Evolutionary conservation across 2,797 vertebrate genomes (phyloP).

Genomic region (Peromyscus eremicus): DNA sequence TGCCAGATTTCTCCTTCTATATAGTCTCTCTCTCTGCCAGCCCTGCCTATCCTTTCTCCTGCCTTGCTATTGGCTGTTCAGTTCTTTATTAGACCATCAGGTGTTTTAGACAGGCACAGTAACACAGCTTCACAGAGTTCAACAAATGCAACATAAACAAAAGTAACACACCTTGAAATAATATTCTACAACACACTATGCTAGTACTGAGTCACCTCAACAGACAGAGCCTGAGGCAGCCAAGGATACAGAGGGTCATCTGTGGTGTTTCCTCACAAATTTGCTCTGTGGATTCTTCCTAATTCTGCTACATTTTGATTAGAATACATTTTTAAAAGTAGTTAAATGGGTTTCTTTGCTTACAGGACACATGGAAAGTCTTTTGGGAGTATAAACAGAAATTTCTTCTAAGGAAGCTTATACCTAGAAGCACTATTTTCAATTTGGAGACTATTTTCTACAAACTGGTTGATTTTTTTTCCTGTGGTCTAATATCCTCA

Average conservation of each 20-base stretch:
- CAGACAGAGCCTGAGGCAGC: not conserved
- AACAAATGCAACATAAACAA: too few relatives aligned
- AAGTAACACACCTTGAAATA: too few relatives aligned
- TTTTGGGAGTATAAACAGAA: not conserved
- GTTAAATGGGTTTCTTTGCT: not conserved
- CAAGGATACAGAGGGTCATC: not conserved
- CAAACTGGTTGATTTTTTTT: not conserved
- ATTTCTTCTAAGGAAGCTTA: not conserved
- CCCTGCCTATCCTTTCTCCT: too few relatives aligned
- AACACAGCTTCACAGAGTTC: too few relatives aligned
- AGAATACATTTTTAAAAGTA: not conserved
- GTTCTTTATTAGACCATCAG: too few relatives aligned
- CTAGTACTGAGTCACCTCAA: not conserved
- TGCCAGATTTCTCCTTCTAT: too few relatives aligned
- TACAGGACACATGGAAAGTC: not conserved
- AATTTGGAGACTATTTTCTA: slow-evolving; percentile 34
- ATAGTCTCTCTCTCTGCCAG: too few relatives aligned
- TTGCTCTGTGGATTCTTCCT: not conserved
- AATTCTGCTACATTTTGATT: not conserved
- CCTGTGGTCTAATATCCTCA: not conserved
- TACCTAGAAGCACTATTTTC: not conserved
- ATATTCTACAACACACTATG: not conserved
- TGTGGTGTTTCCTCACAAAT: not conserved
- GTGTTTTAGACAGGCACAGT: too few relatives aligned
- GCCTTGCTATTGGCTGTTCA: too few relatives aligned